Evolutionary conservation across 2,113 vertebrate species (phyloP).

Genomic region (Poeciliopsis turrubarensis): DNA sequence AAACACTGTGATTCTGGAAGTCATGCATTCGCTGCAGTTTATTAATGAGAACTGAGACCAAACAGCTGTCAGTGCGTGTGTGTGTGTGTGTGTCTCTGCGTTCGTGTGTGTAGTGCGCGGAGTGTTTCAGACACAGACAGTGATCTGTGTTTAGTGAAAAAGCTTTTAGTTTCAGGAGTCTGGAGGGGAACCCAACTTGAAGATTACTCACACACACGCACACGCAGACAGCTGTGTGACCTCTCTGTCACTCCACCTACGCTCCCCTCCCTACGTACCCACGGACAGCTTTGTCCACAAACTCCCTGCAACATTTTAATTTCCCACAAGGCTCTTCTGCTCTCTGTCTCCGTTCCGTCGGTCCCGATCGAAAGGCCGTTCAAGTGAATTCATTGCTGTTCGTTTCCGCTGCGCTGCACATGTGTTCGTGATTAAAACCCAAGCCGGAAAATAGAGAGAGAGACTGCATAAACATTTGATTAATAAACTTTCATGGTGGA

Average conservation of each 20-base stretch:
- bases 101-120: not conserved
- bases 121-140: not conserved
- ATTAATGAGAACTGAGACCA: constrained; percentile 60
- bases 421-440: not conserved
- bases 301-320: constrained; percentile 45
- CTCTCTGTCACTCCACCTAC: constrained; percentile 49
- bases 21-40: constrained; percentile 54
- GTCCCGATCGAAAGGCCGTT: constrained; percentile 10
- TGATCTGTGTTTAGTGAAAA: constrained; percentile 13
- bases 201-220: constrained; percentile 16
- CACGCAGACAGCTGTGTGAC: constrained; percentile 21
- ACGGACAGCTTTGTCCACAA: constrained; percentile 28
- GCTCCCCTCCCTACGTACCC: constrained; percentile 7
- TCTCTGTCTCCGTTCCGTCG: not conserved
- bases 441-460: not conserved
- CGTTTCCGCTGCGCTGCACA: not conserved
- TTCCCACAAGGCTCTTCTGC: constrained; percentile 46
- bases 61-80: constrained; percentile 13
- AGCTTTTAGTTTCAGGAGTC: constrained; percentile 55
- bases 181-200: constrained; percentile 8
- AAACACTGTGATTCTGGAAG: constrained; percentile 19
- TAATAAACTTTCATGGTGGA: not conserved
- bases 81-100: not conserved
- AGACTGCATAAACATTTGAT: not conserved
- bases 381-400: not conserved